Percentiles rank a stretch among this genome's conserved stretches.
phyloP scores from a whole-genome alignment of 2,113 vertebrate genomes.

The Rhea americana region DNA sequence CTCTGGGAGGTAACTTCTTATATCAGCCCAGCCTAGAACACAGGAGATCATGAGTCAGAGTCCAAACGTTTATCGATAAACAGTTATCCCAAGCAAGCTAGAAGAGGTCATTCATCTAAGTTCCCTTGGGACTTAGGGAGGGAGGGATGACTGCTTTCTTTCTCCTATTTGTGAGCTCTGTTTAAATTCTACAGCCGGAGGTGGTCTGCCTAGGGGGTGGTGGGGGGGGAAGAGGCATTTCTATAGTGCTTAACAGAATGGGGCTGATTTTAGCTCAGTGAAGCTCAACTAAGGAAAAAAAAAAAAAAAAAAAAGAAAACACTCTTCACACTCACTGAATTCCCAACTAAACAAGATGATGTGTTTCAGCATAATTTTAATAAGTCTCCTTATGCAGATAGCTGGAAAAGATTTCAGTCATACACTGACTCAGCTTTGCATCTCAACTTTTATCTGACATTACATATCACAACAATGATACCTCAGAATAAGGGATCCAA shows the following conservation, averaged over 20 bases:
- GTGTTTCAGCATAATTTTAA: not conserved
- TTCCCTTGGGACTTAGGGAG: not conserved
- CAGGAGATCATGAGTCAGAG: conserved; percentile 27
- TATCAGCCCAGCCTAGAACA: not conserved
- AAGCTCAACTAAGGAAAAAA: not conserved
- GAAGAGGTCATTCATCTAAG: not conserved
- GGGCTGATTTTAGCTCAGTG: not conserved
- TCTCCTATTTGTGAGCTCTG: not conserved
- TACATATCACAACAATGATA: fast-evolving
- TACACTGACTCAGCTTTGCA: not conserved
- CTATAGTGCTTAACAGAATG: not conserved
- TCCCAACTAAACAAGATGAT: not conserved
- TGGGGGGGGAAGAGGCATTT: not conserved
- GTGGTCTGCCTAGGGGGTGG: not conserved
- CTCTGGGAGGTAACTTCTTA: conserved; percentile 11
- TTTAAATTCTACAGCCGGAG: conserved; percentile 2
- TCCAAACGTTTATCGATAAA: not conserved
- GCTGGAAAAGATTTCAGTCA: not conserved
- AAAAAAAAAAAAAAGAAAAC: fast-evolving
- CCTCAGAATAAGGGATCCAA: not conserved
- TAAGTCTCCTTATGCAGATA: not conserved
- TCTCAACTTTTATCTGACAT: not conserved
- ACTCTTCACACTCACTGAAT: not conserved
- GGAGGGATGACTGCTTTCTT: not conserved
- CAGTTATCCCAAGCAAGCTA: not conserved